Evolutionary conservation across 2,113 vertebrate genomes (phyloP).

Genomic region (human): DNA sequence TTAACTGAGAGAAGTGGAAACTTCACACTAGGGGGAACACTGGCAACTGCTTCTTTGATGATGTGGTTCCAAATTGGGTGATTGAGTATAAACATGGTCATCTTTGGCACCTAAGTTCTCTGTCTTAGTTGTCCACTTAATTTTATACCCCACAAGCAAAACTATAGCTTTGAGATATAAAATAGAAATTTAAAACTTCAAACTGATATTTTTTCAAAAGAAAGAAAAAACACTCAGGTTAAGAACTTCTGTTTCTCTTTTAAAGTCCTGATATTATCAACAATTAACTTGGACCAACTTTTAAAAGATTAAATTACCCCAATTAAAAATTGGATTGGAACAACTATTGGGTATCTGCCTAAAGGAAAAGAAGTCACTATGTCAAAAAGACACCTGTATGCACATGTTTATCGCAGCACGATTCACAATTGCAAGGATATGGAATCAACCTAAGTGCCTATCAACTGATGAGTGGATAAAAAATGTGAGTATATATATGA

Average conservation of each 20-base stretch:
- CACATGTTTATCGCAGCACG: no score
- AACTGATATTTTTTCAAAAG: neutral
- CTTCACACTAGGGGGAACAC: neutral
- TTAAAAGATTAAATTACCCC: neutral
- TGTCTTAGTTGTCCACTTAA: neutral
- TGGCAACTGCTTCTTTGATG: neutral
- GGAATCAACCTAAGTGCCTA: no score
- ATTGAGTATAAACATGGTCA: neutral
- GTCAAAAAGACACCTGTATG: no score
- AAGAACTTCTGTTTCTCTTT: neutral
- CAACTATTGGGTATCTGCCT: no score
- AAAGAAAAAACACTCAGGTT: neutral
- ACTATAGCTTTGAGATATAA: neutral
- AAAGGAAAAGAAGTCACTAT: no score
- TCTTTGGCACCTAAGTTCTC: neutral
- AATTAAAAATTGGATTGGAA: neutral
- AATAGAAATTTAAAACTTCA: neutral
- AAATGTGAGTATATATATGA: no score
- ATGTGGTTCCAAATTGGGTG: neutral
- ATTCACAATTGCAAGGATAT: no score
- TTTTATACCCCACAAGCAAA: neutral
- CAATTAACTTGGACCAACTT: neutral
- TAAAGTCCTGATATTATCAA: neutral
- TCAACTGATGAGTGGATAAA: no score
- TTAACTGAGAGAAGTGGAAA: neutral